These are phyloP conservation scores for Helostoma temminkii DNA, from an alignment of 2,797 vertebrate genomes.

Conservation along the genomic window DNA sequence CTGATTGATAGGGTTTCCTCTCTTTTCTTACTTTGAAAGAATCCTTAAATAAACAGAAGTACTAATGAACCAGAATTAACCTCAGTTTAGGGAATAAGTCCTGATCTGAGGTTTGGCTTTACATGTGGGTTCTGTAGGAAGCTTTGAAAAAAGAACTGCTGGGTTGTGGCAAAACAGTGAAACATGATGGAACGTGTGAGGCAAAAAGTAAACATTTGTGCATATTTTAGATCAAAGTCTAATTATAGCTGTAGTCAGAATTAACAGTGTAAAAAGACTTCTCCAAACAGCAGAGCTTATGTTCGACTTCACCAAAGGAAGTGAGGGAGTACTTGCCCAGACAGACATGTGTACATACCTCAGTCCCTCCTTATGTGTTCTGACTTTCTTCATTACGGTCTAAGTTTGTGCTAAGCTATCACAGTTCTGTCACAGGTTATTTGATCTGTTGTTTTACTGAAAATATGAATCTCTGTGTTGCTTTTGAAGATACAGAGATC, in stretches of 20 bases:
- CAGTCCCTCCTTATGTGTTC: no score
- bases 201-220: constrained; percentile 10
- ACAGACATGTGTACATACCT: constrained; percentile 47
- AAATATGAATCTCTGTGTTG: constrained; percentile 10
- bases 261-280: constrained; percentile 8
- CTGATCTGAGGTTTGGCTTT: constrained; percentile 43
- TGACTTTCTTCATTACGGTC: not conserved
- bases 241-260: not conserved
- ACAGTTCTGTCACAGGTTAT: not conserved
- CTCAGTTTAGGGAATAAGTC: constrained; percentile 21
- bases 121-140: constrained; percentile 30
- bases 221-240: constrained; percentile 11
- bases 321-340: constrained; percentile 20
- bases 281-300: constrained; percentile 7
- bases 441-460: constrained; percentile 3
- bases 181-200: constrained; percentile 7
- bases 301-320: constrained; percentile 13
- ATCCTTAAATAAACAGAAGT: not conserved
- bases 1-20: not conserved
- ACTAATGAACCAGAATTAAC: not conserved
- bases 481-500: constrained; percentile 90
- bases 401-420: not conserved
- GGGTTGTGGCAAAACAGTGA: constrained; percentile 21
- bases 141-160: constrained; percentile 24
- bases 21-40: constrained; percentile 8